Conservation (phyloP, 2,888 invertebrate genomes). For the Lasioglossum vierecki region DNA sequence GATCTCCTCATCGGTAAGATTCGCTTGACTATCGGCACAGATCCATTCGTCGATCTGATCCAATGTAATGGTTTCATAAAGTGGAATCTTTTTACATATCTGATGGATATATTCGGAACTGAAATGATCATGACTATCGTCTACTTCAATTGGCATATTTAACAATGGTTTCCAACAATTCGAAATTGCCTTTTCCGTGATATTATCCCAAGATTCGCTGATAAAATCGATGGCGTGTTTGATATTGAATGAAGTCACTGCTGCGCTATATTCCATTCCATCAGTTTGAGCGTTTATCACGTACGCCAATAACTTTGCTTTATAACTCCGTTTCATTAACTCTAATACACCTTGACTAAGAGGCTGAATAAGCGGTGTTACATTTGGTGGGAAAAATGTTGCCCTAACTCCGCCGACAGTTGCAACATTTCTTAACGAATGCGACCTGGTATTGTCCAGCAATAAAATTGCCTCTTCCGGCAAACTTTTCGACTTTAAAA, state of each 20-base stretch:
- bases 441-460: neutral
- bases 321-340: neutral
- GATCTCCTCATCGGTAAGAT: neutral
- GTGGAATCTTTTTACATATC: neutral
- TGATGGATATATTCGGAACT: neutral
- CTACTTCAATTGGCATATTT: neutral
- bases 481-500: neutral
- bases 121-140: neutral
- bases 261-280: neutral
- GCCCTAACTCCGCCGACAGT: neutral
- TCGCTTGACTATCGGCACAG: neutral
- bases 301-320: neutral
- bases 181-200: neutral
- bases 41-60: neutral
- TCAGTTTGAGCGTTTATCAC: neutral
- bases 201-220: slow-evolving; percentile 3
- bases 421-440: neutral
- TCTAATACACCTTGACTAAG: neutral
- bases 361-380: neutral
- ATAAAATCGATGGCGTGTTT: slow-evolving; percentile 10
- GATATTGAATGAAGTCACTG: neutral
- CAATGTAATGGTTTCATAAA: neutral
- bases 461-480: neutral
- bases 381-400: neutral
- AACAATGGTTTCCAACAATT: slow-evolving; percentile 8